Conservation (phyloP, 2,888 invertebrate genomes). For the Aleiodes leptofemur region DNA sequence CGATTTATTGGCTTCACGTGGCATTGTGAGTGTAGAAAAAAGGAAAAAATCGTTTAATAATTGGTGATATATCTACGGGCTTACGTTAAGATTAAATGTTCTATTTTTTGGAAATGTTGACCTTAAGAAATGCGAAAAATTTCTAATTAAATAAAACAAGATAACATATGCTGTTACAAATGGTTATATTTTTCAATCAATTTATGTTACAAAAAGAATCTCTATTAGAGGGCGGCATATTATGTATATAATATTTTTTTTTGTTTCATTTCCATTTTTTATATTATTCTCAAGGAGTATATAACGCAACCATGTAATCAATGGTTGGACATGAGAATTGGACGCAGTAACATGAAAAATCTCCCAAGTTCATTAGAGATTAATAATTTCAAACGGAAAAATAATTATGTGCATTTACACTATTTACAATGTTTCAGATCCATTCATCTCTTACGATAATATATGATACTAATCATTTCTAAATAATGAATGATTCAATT, state of each 20-base stretch:
- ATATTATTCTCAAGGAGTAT: conserved; percentile 25
- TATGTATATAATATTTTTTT: conserved; percentile 30
- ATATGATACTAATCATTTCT: too few species aligned
- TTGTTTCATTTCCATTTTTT: conserved; percentile 17
- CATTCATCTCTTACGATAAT: conserved; percentile 45
- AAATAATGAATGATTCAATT: too few species aligned
- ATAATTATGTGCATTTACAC: conserved; percentile 69
- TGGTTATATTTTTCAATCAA: conserved; percentile 65
- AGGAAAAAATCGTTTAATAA: too few species aligned
- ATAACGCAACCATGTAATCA: conserved; percentile 25
- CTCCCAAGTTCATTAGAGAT: conserved; percentile 17
- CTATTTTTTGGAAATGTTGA: too few species aligned
- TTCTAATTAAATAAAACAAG: neutral
- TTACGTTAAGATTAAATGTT: neutral
- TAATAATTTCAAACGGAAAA: conserved; percentile 45
- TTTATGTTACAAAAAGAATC: conserved; percentile 70
- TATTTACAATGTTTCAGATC: conserved; percentile 67
- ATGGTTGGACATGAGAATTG: conserved; percentile 11
- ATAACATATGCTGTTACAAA: conserved; percentile 63
- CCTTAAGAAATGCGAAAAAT: neutral
- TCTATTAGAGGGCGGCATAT: conserved; percentile 40
- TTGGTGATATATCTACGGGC: neutral
- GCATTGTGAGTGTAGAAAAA: too few species aligned
- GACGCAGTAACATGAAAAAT: conserved; percentile 40
- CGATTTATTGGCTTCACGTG: too few species aligned